phyloP scores from a whole-genome alignment of 2,888 invertebrate species.

The Poecilobothrus nobilitatus region DNA sequence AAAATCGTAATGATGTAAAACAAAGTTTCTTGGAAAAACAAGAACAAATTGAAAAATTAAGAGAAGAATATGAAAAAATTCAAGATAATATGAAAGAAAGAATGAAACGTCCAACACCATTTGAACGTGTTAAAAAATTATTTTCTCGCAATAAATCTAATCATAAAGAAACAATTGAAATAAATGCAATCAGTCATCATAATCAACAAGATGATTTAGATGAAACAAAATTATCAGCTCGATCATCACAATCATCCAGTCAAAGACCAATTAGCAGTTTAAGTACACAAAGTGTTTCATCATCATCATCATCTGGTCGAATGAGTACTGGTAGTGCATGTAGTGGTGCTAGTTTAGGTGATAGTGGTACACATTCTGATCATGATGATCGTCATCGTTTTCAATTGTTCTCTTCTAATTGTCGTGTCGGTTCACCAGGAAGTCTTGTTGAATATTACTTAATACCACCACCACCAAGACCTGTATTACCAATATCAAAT shows the following conservation, averaged over 20 bases:
- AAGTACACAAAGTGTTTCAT: constrained; percentile 59
- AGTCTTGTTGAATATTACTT: constrained; percentile 51
- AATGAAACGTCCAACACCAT: constrained; percentile 69
- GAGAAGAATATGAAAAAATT: constrained; percentile 73
- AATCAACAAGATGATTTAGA: constrained; percentile 26
- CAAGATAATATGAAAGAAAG: constrained; percentile 68
- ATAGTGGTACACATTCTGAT: constrained; percentile 79
- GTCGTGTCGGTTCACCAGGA: constrained; percentile 37
- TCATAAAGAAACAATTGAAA: constrained; percentile 27
- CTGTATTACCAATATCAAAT: constrained; percentile 40
- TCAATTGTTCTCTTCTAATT: constrained; percentile 26
- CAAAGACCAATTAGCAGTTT: constrained; percentile 60
- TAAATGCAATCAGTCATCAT: constrained; percentile 21
- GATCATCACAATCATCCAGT: constrained; percentile 31
- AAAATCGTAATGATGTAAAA: constrained; percentile 76
- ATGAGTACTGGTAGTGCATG: constrained; percentile 65
- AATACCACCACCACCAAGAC: constrained; percentile 56
- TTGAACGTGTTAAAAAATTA: constrained; percentile 68
- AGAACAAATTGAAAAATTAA: constrained; percentile 69
- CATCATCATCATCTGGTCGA: constrained; percentile 63
- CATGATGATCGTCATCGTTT: constrained; percentile 57
- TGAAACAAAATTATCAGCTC: constrained; percentile 41
- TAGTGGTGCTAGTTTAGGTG: constrained; percentile 71
- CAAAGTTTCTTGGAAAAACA: constrained; percentile 78
- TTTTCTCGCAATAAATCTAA: constrained; percentile 56